These are phyloP conservation scores for Hippopotamus amphibius DNA, from an alignment of 2,113 vertebrate species.

Conservation along the genomic window DNA sequence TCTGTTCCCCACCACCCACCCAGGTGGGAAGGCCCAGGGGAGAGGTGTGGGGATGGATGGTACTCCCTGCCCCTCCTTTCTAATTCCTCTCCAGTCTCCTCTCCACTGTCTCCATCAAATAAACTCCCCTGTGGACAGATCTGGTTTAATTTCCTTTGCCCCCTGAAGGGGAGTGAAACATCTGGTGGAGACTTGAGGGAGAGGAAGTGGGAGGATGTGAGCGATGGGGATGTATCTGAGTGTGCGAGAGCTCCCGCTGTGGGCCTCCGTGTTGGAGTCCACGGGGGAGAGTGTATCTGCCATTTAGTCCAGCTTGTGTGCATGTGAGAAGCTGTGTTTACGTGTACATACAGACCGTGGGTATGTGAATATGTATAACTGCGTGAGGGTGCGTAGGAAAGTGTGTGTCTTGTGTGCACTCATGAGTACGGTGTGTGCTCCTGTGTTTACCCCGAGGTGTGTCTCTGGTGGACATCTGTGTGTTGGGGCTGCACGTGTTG, in stretches of 20 bases:
- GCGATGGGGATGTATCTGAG: constrained; percentile 23
- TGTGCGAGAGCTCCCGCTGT: constrained; percentile 51
- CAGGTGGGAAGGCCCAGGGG: background rate
- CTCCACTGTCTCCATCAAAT: constrained; percentile 39
- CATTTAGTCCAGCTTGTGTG: constrained; percentile 15
- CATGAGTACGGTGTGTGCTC: background rate
- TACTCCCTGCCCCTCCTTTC: background rate
- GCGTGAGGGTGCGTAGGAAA: background rate
- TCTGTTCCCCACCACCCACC: background rate
- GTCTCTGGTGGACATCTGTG: background rate
- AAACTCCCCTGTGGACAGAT: constrained; percentile 75
- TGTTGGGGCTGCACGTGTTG: background rate
- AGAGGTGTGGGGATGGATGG: background rate
- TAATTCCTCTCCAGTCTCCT: background rate
- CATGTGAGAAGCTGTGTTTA: background rate
- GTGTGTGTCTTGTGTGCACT: background rate
- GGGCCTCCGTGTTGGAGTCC: background rate
- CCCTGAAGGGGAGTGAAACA: constrained; percentile 83
- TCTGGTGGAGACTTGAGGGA: constrained; percentile 78
- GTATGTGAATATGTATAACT: background rate
- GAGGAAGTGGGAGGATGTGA: constrained; percentile 24
- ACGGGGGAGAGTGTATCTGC: background rate
- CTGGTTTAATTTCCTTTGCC: constrained; percentile 83
- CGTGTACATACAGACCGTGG: background rate
- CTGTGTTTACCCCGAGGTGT: background rate